A percentile compares a stretch with the other conserved stretches of the same genome.
Evolutionary conservation across 1,140 invertebrate genomes (phyloP).

Genomic region (Zophobas morio): DNA sequence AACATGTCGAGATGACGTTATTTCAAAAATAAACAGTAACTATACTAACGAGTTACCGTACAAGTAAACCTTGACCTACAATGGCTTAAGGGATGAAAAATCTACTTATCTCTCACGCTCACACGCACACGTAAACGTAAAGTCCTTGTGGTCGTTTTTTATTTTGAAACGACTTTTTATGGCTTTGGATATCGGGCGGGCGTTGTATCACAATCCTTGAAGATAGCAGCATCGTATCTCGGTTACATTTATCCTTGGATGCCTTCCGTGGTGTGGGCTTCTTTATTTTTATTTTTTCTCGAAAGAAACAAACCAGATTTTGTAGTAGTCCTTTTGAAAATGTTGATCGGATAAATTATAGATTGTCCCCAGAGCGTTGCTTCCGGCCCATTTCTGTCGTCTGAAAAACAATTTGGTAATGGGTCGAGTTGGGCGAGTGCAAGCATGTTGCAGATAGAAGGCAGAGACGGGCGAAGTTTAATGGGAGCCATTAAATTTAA

Average conservation of each 20-base stretch:
- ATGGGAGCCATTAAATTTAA: constrained; percentile 41
- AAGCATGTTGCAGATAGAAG: constrained; percentile 31
- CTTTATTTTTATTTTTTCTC: constrained; percentile 31
- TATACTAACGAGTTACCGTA: constrained; percentile 6
- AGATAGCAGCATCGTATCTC: not conserved
- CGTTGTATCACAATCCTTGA: constrained; percentile 27
- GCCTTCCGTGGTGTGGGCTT: constrained; percentile 12
- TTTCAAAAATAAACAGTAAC: constrained; percentile 30
- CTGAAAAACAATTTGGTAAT: constrained; percentile 37
- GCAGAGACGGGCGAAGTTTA: constrained; percentile 34
- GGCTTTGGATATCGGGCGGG: constrained; percentile 20
- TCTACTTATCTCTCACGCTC: constrained; percentile 32
- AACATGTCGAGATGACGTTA: constrained; percentile 27
- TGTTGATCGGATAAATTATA: constrained; percentile 18
- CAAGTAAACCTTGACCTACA: constrained; percentile 44
- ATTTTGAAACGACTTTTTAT: constrained; percentile 36
- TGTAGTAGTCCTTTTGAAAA: constrained; percentile 30
- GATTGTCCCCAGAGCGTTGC: constrained; percentile 31
- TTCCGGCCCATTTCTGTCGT: constrained; percentile 37
- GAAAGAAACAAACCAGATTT: constrained; percentile 40
- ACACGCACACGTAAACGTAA: constrained; percentile 2
- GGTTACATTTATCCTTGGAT: constrained; percentile 40
- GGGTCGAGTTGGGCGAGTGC: constrained; percentile 27
- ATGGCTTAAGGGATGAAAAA: constrained; percentile 44
- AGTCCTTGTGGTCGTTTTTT: constrained; percentile 27